phyloP scores from a whole-genome alignment of 2,113 vertebrate species.

The Loxodonta africana region DNA sequence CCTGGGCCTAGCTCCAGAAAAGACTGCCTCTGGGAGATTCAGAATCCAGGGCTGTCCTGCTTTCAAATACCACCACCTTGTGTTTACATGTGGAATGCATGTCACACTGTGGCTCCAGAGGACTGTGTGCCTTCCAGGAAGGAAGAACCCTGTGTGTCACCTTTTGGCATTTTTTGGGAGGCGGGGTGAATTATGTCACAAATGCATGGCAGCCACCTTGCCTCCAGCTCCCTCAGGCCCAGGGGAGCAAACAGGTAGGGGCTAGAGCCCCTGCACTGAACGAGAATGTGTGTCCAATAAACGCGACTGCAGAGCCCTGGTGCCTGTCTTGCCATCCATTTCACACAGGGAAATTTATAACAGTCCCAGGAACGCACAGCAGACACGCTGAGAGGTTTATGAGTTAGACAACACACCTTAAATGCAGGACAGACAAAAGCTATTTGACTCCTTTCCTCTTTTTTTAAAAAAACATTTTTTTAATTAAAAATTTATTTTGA shows the following conservation, averaged over 20 bases:
- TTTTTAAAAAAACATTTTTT: not conserved
- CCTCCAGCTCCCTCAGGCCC: not conserved
- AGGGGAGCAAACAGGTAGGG: not conserved
- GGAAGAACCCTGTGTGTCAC: not conserved
- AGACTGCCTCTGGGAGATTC: not conserved
- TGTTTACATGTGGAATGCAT: constrained; percentile 46
- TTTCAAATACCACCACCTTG: constrained; percentile 77
- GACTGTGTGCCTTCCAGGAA: not conserved
- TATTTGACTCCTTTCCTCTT: not conserved
- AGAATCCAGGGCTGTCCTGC: not conserved
- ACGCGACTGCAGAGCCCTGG: not conserved
- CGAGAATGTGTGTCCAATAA: not conserved
- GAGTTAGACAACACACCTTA: not conserved
- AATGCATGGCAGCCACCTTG: not conserved
- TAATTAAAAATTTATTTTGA: not conserved
- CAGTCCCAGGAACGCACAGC: not conserved
- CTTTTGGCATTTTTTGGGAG: not conserved
- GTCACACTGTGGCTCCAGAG: not conserved
- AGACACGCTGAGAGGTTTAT: not conserved
- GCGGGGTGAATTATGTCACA: constrained; percentile 3
- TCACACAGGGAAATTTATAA: not conserved
- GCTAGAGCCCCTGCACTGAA: not conserved
- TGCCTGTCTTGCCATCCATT: not conserved
- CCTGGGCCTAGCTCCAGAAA: not conserved
- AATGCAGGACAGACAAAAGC: not conserved